Evolutionary conservation across 2,888 invertebrate species (phyloP).

Genomic region (Oithona nana): DNA sequence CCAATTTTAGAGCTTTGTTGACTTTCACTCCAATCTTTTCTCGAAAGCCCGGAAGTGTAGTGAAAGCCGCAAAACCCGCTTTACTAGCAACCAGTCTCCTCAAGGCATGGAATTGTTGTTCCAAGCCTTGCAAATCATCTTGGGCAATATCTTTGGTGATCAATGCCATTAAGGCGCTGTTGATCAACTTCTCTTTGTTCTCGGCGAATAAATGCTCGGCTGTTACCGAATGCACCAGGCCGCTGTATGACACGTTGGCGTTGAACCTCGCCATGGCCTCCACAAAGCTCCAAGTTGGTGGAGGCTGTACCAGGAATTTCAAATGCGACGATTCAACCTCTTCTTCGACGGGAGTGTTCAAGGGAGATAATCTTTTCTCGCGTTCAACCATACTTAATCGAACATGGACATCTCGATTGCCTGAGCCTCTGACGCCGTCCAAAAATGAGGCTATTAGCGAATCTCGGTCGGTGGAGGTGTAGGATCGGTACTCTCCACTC

Average conservation of each 20-base stretch:
- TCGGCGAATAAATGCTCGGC: conserved; percentile 95
- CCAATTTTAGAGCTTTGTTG: conserved; percentile 65
- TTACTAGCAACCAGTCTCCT: conserved; percentile 86
- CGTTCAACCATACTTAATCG: conserved; percentile 63
- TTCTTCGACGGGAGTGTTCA: conserved; percentile 65
- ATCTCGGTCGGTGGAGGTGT: conserved; percentile 40
- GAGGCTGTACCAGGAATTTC: conserved; percentile 49
- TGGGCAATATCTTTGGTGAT: conserved; percentile 49
- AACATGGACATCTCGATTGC: conserved; percentile 89
- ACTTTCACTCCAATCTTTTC: conserved; percentile 86
- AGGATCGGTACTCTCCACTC: conserved; percentile 46
- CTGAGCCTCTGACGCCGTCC: conserved; percentile 89
- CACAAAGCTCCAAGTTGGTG: conserved; percentile 42
- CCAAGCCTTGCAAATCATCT: conserved; percentile 49
- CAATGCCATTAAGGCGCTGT: conserved; percentile 66
- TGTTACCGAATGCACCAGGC: conserved; percentile 81
- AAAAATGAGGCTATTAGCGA: conserved; percentile 80
- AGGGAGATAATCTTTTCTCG: conserved; percentile 59
- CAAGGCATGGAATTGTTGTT: conserved; percentile 86
- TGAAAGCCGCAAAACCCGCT: conserved; percentile 91
- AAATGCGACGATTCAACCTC: conserved; percentile 81
- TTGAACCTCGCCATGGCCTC: conserved; percentile 87
- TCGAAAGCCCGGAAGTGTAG: conserved; percentile 64
- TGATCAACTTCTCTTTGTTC: conserved; percentile 92
- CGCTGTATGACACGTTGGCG: conserved; percentile 92